Percentiles rank a stretch among this genome's conserved stretches.
Evolutionary conservation across 2,888 invertebrate genomes (phyloP).

Genomic region (Archips xylosteana): DNA sequence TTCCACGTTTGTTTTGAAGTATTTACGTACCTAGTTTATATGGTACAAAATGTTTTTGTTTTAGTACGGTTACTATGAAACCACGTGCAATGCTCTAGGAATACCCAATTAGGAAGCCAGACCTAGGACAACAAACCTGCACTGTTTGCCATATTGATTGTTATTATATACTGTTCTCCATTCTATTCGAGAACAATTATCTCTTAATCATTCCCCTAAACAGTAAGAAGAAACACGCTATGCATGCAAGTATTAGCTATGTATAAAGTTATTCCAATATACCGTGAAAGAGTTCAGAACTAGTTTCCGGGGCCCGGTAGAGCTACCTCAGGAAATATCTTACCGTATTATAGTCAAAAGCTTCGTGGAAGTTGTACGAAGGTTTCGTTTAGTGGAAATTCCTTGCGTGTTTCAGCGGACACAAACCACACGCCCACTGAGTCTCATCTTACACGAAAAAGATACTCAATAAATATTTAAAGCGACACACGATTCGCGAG

Average conservation of each 20-base stretch:
- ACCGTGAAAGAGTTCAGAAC: constrained; percentile 12
- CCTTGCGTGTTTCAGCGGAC: constrained; percentile 60
- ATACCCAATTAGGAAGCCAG: constrained; percentile 23
- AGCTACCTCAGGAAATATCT: constrained; percentile 38
- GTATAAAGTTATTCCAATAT: constrained; percentile 25
- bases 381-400: constrained; percentile 70
- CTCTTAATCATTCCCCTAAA: constrained; percentile 10
- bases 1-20: constrained; percentile 1
- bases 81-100: background rate
- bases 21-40: background rate
- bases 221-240: constrained; percentile 17
- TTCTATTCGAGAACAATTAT: constrained; percentile 16
- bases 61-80: background rate
- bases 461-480: constrained; percentile 62
- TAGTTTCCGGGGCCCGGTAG: background rate
- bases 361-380: constrained; percentile 58
- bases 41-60: background rate
- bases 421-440: constrained; percentile 54
- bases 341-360: constrained; percentile 48
- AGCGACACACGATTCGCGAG: constrained; percentile 40
- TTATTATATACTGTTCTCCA: constrained; percentile 6
- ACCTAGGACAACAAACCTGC: constrained; percentile 16
- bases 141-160: constrained; percentile 16
- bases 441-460: constrained; percentile 63
- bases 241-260: background rate